Base-by-base conservation (phyloP, 2,888 invertebrate species). In the Oxyscelio sp. region DNA sequence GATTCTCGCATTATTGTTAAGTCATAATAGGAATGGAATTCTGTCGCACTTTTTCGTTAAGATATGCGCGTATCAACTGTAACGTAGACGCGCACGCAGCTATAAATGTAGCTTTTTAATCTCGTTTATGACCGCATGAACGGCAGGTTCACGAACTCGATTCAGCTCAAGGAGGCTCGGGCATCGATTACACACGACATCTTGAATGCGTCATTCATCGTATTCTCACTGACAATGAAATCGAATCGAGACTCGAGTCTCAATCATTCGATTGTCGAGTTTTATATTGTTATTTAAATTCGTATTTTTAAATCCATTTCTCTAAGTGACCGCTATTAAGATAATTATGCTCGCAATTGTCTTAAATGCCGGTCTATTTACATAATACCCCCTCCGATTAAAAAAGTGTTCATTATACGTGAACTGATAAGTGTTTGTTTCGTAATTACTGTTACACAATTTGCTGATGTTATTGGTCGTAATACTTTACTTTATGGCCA, bases 131-230 rank as follows among this genome's bases (percentile, higher is more conserved):
- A 34, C 48, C 21, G 73, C 73, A 73, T 81, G 77, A 83, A 66
- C 66, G 56, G 61, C 88, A 87, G 90, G 89, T 89, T 90, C 90
- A 87, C 89, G 89, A 90, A 90, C 90, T 88, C 89, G 87, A 91
- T 89, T 88, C 88, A 88, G 91, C 89, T 90, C 90, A 90, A 91
- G 90, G 91, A 90, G 89, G 87, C 85, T 70, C 40, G 70, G 70
- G 56, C 70, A 71, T 71, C 70, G 70, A 71, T 71, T 71, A 21
- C 70, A 68, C 21, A 61, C 43, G 61, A 43, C 22, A 45, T 40
- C 40, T 43, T 38, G 27, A 56, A 34, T 45, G 66, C 48, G 58
- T 58, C 70, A 71, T 58, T 68, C 40, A 43, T 22, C 34, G 68
- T 54, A 43, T 68, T 68, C 68, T 43, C 68, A 43, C 68, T 54